phyloP scores from a whole-genome alignment of 2,797 vertebrate genomes.

The Neosalanx taihuensis region DNA sequence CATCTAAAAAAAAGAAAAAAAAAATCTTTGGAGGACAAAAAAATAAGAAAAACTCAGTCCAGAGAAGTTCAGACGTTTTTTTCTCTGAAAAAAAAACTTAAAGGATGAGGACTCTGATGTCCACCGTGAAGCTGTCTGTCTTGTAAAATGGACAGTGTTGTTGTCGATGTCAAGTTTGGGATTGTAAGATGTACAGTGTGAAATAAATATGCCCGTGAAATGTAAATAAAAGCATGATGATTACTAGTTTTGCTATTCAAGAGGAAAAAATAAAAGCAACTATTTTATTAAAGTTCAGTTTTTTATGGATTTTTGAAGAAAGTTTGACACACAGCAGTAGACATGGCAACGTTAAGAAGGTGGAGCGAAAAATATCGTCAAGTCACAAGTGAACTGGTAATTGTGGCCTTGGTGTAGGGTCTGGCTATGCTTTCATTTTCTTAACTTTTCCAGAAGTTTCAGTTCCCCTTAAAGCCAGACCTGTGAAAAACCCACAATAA shows the following conservation, averaged over 20 bases:
- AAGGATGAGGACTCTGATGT: slow-evolving; percentile 74
- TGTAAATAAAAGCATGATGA: slow-evolving; percentile 94
- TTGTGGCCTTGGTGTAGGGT: too few relatives aligned
- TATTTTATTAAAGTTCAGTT: slow-evolving; percentile 96
- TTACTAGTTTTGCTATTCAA: slow-evolving; percentile 95
- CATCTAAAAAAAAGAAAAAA: slow-evolving; percentile 74
- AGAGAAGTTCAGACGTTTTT: slow-evolving; percentile 69
- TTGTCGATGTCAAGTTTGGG: slow-evolving; percentile 84
- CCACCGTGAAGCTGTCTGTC: slow-evolving; percentile 74
- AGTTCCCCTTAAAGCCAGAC: too few relatives aligned
- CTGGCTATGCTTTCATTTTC: too few relatives aligned
- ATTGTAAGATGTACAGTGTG: slow-evolving; percentile 86
- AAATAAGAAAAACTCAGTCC: slow-evolving; percentile 68
- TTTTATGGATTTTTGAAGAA: slow-evolving; percentile 80
- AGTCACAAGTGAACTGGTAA: too few relatives aligned
- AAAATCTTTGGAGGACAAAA: slow-evolving; percentile 45
- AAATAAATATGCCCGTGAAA: slow-evolving; percentile 85
- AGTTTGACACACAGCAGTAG: slow-evolving; percentile 43
- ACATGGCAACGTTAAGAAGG: not conserved
- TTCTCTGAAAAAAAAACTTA: slow-evolving; percentile 71
- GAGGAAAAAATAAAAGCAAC: slow-evolving; percentile 94
- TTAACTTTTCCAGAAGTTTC: too few relatives aligned
- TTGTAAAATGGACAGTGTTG: slow-evolving; percentile 79
- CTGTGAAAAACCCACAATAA: too few relatives aligned
- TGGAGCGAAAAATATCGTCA: not conserved